A percentile compares a stretch with the other conserved stretches of the same genome.
Conservation (phyloP, 2,888 invertebrate genomes). For the Palloptera scutellata region DNA sequence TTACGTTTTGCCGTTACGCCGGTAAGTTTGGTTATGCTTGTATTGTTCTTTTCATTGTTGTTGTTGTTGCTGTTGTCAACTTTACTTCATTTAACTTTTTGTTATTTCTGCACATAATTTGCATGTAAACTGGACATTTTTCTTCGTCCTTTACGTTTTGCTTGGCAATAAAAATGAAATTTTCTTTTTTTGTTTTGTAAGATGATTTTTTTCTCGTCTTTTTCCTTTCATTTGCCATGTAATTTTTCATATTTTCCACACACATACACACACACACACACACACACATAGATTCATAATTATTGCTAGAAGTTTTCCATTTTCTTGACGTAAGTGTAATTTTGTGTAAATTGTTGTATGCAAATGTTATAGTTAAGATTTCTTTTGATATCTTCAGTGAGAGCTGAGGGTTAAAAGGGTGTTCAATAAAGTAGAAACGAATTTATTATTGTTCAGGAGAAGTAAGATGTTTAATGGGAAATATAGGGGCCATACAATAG, state of each 20-base stretch:
- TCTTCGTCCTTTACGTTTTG: slow-evolving; percentile 38
- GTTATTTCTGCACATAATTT: slow-evolving; percentile 50
- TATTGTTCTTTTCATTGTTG: background rate
- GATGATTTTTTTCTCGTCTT: no score
- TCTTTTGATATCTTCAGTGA: no score
- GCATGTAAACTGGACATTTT: slow-evolving; percentile 59
- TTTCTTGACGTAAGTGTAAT: background rate
- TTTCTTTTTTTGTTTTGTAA: background rate
- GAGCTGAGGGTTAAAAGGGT: no score
- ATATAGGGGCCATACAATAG: no score
- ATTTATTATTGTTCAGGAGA: no score
- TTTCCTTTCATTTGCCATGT: background rate
- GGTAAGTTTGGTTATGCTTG: background rate
- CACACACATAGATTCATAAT: background rate
- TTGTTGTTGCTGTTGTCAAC: slow-evolving; percentile 7
- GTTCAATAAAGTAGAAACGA: no score
- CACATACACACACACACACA: background rate
- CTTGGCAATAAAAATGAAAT: slow-evolving; percentile 8
- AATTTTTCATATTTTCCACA: background rate
- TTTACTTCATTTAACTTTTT: slow-evolving; percentile 17
- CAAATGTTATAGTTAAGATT: slow-evolving; percentile 25
- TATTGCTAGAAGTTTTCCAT: background rate
- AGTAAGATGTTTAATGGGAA: no score
- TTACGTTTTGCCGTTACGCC: background rate
- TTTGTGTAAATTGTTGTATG: slow-evolving; percentile 19